A percentile compares a stretch with the other conserved stretches of the same genome.
Conservation (phyloP, 2,113 vertebrate species). For the Montifringilla adamsi region DNA sequence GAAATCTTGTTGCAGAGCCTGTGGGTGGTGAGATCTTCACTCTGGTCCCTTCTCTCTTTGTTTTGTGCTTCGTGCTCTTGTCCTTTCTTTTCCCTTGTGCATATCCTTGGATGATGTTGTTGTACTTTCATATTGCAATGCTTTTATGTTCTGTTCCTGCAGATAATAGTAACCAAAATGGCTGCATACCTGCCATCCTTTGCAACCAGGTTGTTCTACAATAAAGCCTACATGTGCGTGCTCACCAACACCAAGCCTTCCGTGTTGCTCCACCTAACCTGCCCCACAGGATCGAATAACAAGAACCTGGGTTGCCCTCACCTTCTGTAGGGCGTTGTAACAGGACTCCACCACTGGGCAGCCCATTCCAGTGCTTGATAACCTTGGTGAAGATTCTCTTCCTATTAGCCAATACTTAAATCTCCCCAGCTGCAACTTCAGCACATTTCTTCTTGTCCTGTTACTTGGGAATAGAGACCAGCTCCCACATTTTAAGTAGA, state of each 20-base stretch:
- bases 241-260: not conserved
- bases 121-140: not conserved
- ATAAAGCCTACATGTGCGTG: not conserved
- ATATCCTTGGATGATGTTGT: not conserved
- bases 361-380: not conserved
- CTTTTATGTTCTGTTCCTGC: not conserved
- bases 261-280: not conserved
- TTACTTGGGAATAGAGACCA: not conserved
- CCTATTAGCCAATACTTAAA: not conserved
- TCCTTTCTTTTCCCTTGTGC: not conserved
- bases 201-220: not conserved
- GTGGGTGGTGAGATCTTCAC: not conserved
- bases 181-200: not conserved
- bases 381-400: not conserved
- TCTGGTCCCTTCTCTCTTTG: not conserved
- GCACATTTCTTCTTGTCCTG: not conserved
- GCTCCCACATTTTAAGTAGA: not conserved
- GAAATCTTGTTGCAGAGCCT: not conserved
- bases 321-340: rapidly evolving
- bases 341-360: not conserved
- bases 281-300: not conserved
- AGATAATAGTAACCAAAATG: not conserved
- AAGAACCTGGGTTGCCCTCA: not conserved
- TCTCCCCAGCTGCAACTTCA: not conserved
- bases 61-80: not conserved